phyloP scores from a whole-genome alignment of 2,797 vertebrate species.

The Aldrovandia affinis region DNA sequence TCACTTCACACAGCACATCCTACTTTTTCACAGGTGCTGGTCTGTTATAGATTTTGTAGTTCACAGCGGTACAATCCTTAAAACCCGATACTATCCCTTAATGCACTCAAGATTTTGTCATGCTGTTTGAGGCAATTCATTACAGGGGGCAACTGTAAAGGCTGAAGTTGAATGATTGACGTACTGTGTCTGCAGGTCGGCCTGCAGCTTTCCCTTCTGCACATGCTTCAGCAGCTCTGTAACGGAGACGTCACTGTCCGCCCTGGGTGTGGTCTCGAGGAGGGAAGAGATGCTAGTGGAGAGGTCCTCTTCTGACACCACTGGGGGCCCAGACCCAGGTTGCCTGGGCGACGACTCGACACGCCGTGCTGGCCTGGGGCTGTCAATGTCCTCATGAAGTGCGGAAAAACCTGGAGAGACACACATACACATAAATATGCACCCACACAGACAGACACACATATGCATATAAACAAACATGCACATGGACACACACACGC shows the following conservation, averaged over 20 bases:
- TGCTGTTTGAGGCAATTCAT: background rate
- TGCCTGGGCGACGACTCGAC: conserved; percentile 42
- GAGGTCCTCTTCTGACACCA: conserved; percentile 89
- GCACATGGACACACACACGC: too few species aligned
- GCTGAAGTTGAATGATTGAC: background rate
- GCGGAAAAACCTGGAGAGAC: conserved; percentile 82
- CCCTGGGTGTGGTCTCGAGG: conserved; percentile 74
- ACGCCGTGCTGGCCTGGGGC: conserved; percentile 71
- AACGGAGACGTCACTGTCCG: conserved; percentile 69
- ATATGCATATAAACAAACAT: background rate
- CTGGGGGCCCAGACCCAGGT: conserved; percentile 73
- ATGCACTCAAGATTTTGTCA: background rate
- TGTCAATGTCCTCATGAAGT: conserved; percentile 86
- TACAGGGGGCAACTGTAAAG: background rate
- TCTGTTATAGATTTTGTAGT: background rate
- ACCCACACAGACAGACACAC: background rate
- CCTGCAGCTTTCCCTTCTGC: conserved; percentile 77
- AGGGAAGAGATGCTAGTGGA: conserved; percentile 85
- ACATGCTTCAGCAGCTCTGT: conserved; percentile 70
- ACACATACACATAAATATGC: background rate
- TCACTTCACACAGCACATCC: too few species aligned
- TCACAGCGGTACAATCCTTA: background rate
- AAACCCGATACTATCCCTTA: background rate
- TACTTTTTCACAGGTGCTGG: too few species aligned
- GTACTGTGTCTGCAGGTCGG: conserved; percentile 73